Base-by-base conservation (phyloP, 2,113 vertebrate genomes). In the Lophotis ruficrista region DNA sequence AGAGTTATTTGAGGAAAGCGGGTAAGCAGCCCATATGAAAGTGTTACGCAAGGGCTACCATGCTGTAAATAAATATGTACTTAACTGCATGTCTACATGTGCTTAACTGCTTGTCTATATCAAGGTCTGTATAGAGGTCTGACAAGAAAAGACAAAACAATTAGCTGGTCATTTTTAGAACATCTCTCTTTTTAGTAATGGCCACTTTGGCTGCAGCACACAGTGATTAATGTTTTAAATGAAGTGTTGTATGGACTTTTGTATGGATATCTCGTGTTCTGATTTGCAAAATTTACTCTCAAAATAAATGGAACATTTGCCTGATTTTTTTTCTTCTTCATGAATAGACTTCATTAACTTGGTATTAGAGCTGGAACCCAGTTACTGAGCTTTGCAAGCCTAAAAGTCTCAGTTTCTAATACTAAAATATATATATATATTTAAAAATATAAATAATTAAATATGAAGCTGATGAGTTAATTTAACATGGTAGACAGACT, bases 181-280 rank as follows among this genome's bases (percentile, higher is more conserved):
- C 38, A 41, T 53, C 12, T 2, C 6, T 65, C 14, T 50, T 43
- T 51, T 85, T 85, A 27, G 13, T 64, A 41, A 41, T 50, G 9
- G 10, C 0, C 12, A 27, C 9, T 71, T 61, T 31, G 38, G 12
- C 53, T 95, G 24, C 12, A 79, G 24, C 17, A 17, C 9, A 33
- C 19, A 69, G 35, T 15, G 28, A 37, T 28, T 72, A 69, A 43
- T 19, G 15, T 56, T 68, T 5, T 58, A 87, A 73, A 65, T 48
- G 1, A 38, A 15, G 4, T 21, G 8, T 0, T 3, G 8, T 78
- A 92, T 27, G 33, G 1, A 0, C 33, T 71, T 78, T 62, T 70
- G 4, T 30, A 83, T 4, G 5, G 21, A 45, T 13, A 14, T 9
- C 19, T 57, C 10, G 0, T 62, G 13, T 66, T 73, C 60, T 35